These are phyloP conservation scores for Ectemnius lituratus DNA, from an alignment of 2,888 invertebrate species.

Conservation along the genomic window DNA sequence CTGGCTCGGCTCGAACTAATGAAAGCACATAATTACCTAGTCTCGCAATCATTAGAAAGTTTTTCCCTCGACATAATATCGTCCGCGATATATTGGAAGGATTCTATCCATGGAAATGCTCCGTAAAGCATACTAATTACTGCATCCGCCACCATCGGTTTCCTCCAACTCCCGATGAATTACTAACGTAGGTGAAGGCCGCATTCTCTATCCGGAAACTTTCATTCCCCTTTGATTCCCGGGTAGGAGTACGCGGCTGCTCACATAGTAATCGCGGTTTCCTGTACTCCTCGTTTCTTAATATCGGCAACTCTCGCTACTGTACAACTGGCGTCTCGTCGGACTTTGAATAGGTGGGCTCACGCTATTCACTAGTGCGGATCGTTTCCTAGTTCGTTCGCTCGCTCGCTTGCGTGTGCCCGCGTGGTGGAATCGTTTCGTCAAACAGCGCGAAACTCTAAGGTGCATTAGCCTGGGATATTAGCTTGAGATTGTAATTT, in stretches of 20 bases:
- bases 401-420: too few relatives aligned
- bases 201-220: neutral
- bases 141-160: neutral
- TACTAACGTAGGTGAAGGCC: neutral
- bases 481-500: slow-evolving; percentile 1
- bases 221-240: neutral
- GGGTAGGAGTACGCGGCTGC: too few relatives aligned
- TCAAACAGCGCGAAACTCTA: slow-evolving; percentile 7
- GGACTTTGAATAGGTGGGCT: too few relatives aligned
- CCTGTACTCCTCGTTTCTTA: too few relatives aligned
- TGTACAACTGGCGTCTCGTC: too few relatives aligned
- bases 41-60: slow-evolving; percentile 1
- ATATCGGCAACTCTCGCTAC: too few relatives aligned
- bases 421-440: neutral
- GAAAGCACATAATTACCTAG: neutral
- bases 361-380: too few relatives aligned
- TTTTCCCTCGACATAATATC: slow-evolving; percentile 4
- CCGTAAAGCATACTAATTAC: neutral
- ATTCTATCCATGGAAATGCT: neutral
- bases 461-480: slow-evolving; percentile 3
- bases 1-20: neutral
- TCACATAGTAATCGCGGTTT: too few relatives aligned
- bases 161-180: neutral
- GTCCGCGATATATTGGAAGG: neutral
- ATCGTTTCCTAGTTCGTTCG: too few relatives aligned